Conservation (phyloP, 2,797 vertebrate species). For the Urosaurus nigricauda region DNA sequence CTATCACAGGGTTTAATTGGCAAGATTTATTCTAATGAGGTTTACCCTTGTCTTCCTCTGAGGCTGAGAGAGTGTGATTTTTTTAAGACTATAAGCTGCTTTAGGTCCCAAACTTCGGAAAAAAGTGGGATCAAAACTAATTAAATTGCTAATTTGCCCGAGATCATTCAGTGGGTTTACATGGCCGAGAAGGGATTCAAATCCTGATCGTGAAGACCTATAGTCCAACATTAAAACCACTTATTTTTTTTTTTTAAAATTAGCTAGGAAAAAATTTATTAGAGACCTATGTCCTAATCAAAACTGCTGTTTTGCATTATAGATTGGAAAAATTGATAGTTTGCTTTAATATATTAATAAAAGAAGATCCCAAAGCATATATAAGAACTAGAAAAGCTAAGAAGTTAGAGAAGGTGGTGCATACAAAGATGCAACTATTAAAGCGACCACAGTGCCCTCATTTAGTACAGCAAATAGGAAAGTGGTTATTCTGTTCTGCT, state of each 20-base stretch:
- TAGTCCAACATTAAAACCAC: too few species aligned
- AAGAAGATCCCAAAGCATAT: slow-evolving; percentile 42
- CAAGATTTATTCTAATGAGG: too few species aligned
- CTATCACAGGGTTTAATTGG: too few species aligned
- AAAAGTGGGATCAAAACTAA: too few species aligned
- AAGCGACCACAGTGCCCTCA: slow-evolving; percentile 45
- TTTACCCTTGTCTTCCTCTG: too few species aligned
- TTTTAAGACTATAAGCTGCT: too few species aligned
- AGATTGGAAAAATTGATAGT: slow-evolving; percentile 27
- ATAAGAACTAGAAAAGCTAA: slow-evolving; percentile 27
- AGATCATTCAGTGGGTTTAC: too few species aligned
- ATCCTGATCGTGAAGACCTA: too few species aligned
- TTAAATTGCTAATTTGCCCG: too few species aligned
- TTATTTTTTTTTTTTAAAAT: background rate
- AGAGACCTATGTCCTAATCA: background rate
- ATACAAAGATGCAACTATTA: slow-evolving; percentile 34
- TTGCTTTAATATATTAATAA: background rate
- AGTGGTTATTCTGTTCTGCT: slow-evolving; percentile 72
- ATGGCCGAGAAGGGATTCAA: too few species aligned
- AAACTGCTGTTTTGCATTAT: slow-evolving; percentile 31
- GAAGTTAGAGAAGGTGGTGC: slow-evolving; percentile 26
- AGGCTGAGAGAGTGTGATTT: too few species aligned
- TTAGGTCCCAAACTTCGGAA: too few species aligned
- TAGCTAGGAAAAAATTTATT: background rate
- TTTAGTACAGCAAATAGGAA: slow-evolving; percentile 64